Percentiles rank a stretch among this genome's conserved stretches.
These are phyloP conservation scores for Diadumene lineata DNA, from an alignment of 92 coral and sea anemone genomes.

Conservation along the genomic window DNA sequence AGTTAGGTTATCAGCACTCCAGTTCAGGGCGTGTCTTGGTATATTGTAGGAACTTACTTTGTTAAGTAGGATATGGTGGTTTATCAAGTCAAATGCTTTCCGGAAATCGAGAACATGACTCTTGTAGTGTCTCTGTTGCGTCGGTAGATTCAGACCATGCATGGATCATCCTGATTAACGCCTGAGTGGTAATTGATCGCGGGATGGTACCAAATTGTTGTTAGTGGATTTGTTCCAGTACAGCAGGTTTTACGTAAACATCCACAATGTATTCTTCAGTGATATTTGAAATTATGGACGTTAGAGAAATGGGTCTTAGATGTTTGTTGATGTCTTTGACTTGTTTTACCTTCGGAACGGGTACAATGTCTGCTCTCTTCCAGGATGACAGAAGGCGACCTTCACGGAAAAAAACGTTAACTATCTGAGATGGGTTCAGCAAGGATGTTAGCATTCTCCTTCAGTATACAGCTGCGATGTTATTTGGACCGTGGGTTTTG, in stretches of 20 bases:
- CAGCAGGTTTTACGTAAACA: not conserved
- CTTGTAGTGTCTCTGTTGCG: not conserved
- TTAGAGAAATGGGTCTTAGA: slow-evolving; percentile 50
- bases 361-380: slow-evolving; percentile 44
- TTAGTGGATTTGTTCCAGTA: not conserved
- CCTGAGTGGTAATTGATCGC: not conserved
- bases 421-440: slow-evolving; percentile 24
- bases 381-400: slow-evolving; percentile 44
- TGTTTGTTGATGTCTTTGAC: slow-evolving; percentile 46
- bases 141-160: not conserved
- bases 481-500: slow-evolving; percentile 1
- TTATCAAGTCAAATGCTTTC: slow-evolving; percentile 3
- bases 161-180: not conserved
- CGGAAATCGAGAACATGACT: not conserved
- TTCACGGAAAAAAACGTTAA: slow-evolving; percentile 40
- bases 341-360: slow-evolving; percentile 46
- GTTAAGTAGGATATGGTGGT: not conserved
- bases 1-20: not conserved
- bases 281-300: slow-evolving; percentile 38
- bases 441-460: slow-evolving; percentile 48
- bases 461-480: slow-evolving; percentile 38
- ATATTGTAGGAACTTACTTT: not conserved
- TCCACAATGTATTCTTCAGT: slow-evolving; percentile 42
- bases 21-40: not conserved
- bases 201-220: not conserved